Evolutionary conservation across 2,113 vertebrate genomes (phyloP).

Genomic region (Takifugu bimaculatus): DNA sequence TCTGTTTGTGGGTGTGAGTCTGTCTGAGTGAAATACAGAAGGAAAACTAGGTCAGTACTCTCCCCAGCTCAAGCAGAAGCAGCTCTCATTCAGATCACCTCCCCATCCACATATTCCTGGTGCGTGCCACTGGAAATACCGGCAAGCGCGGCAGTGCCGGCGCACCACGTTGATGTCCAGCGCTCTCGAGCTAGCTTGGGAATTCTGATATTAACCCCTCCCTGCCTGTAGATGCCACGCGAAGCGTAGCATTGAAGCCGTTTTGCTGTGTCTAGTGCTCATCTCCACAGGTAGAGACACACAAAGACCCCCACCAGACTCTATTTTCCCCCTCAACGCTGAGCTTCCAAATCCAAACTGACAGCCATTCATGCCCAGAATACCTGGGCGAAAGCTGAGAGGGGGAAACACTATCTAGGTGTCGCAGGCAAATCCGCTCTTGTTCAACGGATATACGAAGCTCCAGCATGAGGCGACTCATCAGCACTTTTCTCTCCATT

Average conservation of each 20-base stretch:
- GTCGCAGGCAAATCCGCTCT: conserved; percentile 75
- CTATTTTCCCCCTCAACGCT: conserved; percentile 66
- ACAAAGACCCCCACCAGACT: conserved; percentile 73
- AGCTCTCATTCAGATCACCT: conserved; percentile 63
- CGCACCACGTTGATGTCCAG: conserved; percentile 13
- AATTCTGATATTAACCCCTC: conserved; percentile 33
- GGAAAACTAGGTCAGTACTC: conserved; percentile 75
- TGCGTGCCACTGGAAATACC: conserved; percentile 46
- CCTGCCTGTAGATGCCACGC: conserved; percentile 12
- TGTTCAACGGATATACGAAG: conserved; percentile 62
- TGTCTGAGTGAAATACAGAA: conserved; percentile 53
- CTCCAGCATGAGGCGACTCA: conserved; percentile 56
- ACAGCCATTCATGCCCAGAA: conserved; percentile 76
- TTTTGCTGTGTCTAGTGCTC: conserved; percentile 44
- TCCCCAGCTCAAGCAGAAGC: conserved; percentile 62
- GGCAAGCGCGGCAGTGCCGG: conserved; percentile 22
- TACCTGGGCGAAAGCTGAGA: conserved; percentile 72
- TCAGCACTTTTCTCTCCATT: conserved; percentile 62
- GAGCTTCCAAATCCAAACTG: conserved; percentile 77
- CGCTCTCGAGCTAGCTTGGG: conserved; percentile 20
- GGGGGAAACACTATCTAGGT: conserved; percentile 70
- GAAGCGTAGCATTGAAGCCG: conserved; percentile 27
- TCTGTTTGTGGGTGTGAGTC: conserved; percentile 51
- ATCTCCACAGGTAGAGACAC: conserved; percentile 65
- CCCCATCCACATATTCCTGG: conserved; percentile 48